phyloP scores from a whole-genome alignment of 2,113 vertebrate species.

The Todiramphus chloris region DNA sequence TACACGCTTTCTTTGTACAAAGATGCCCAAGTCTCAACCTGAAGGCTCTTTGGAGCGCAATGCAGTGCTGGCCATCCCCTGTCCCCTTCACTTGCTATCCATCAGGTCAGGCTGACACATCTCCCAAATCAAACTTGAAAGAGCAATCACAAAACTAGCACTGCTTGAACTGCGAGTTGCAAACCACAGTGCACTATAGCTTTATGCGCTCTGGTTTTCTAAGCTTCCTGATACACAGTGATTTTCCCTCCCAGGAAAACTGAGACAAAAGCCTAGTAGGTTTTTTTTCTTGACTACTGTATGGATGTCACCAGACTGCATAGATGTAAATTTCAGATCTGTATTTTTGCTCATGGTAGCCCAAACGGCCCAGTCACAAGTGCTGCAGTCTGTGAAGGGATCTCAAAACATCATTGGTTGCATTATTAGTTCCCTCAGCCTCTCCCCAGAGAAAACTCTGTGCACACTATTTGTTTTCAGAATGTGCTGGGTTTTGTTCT shows the following conservation, averaged over 20 bases:
- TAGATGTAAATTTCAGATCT: background rate
- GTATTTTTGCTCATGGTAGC: background rate
- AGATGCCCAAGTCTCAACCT: background rate
- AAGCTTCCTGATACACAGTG: rapidly evolving
- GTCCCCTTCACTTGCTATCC: background rate
- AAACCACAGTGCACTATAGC: background rate
- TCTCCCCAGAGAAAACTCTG: background rate
- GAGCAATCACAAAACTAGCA: background rate
- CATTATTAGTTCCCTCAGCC: background rate
- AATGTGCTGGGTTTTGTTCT: background rate
- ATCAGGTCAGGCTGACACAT: background rate
- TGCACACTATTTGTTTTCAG: background rate
- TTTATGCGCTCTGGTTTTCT: background rate
- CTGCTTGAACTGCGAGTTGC: background rate
- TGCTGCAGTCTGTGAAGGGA: conserved; percentile 3
- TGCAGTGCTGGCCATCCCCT: background rate
- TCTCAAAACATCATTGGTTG: background rate
- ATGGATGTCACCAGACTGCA: background rate
- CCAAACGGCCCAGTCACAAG: background rate
- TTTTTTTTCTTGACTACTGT: background rate
- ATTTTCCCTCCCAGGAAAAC: background rate
- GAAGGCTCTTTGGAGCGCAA: rapidly evolving
- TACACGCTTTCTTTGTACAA: background rate
- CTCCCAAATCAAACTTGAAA: background rate
- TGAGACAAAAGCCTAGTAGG: rapidly evolving